Evolutionary conservation across 2,888 invertebrate species (phyloP), one percentile per base, ranked within the genome.

Genomic region (Eurytoma californica): DNA sequence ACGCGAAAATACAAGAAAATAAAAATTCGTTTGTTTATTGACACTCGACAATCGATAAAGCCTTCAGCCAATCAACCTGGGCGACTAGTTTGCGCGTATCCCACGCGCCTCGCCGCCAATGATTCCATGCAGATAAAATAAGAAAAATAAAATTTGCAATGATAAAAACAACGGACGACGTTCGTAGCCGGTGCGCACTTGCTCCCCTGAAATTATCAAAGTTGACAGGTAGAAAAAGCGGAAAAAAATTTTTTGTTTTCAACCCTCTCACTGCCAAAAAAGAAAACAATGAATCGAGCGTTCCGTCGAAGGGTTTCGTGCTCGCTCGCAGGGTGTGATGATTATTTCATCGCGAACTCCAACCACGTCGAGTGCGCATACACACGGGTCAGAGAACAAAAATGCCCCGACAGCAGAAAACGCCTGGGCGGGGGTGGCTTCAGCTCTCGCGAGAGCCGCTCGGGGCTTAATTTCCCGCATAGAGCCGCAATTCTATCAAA

Each of bases 401-500:
- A 82, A 81, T 79, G 80, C 82, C 83, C 80, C 76, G 84, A 84
- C 83, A 84, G 83, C 80, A 82, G 82, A 84, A 85, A 85, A 84
- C 83, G 28, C 16, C 1, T 49, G 7, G 18, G 55, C 28, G 55
- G 39, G 3, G 16, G n/a, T n/a, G 68, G 30, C 30, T 16, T 4
- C n/a, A 2, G 65, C 30, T 65, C 24, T 57, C 73, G 65, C 65
- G 58, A 47, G 18, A 47, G 20, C 65, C 24, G 30, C 65, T 60
- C 66, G 68, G 60, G 80, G 72, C 72, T 80, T 80, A 76, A 80
- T 76, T 80, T 76, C 61, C 80, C 80, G 77, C 79, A 85, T 84
- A 85, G 85, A 86, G 84, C 85, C 83, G 82, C 85, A 85, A 86
- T 87, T 87, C 86, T 86, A 87, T 87, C 85, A 84, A 86, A 86